A percentile compares a stretch with the other conserved stretches of the same genome.
phyloP scores from a whole-genome alignment of 2,888 invertebrate genomes.

The Cinara cedri region DNA sequence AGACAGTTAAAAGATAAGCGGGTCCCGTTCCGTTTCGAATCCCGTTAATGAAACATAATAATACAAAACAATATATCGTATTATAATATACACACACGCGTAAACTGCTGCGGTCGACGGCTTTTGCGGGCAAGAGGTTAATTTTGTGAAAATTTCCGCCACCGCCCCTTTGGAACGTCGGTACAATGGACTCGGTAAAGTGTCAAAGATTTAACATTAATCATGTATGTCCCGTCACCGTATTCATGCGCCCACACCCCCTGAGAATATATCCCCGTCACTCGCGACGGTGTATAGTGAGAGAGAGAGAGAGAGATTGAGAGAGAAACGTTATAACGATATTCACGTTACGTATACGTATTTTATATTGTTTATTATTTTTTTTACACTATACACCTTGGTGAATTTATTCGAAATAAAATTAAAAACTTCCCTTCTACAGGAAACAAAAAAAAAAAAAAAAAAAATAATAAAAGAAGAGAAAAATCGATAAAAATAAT shows the following conservation, averaged over 20 bases:
- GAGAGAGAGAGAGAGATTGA: background rate
- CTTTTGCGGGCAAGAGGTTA: background rate
- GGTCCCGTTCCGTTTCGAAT: no score
- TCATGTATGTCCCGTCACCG: background rate
- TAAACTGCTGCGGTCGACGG: no score
- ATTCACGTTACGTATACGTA: no score
- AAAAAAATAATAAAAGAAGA: background rate
- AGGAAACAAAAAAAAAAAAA: background rate
- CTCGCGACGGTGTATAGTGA: background rate
- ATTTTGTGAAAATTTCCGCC: constrained; percentile 23
- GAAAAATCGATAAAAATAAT: no score
- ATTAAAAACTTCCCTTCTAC: no score
- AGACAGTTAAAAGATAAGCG: no score
- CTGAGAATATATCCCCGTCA: background rate
- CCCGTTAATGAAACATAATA: no score
- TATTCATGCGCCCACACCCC: background rate
- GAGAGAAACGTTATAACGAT: background rate
- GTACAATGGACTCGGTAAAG: constrained; percentile 24
- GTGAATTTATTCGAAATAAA: no score
- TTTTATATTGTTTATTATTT: no score
- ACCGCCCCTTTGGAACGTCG: constrained; percentile 6
- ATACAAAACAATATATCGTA: no score
- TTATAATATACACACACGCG: no score
- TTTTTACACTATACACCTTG: background rate
- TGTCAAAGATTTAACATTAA: constrained; percentile 46